Conservation (phyloP, 2,113 vertebrate genomes). For the Corapipo altera region DNA sequence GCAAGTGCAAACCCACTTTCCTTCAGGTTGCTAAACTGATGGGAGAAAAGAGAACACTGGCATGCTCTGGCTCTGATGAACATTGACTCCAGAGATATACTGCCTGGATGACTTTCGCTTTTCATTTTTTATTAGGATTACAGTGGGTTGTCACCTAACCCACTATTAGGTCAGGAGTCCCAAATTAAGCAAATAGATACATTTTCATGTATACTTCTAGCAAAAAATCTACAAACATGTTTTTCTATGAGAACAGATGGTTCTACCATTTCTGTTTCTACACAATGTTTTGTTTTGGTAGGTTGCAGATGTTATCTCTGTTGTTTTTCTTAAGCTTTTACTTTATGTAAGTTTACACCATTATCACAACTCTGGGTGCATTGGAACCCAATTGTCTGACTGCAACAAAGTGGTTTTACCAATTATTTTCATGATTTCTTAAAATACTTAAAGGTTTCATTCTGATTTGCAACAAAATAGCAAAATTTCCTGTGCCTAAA, state of each 20-base stretch:
- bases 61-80: neutral
- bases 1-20: neutral
- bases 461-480: neutral
- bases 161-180: neutral
- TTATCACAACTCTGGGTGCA: neutral
- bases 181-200: neutral
- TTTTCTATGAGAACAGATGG: neutral
- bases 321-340: neutral
- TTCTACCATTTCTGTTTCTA: neutral
- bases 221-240: neutral
- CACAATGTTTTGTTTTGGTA: neutral
- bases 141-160: neutral
- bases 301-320: neutral
- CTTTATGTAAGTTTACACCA: slow-evolving; percentile 1
- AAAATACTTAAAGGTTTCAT: neutral
- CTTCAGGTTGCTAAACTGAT: neutral
- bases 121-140: neutral
- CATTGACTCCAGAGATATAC: neutral
- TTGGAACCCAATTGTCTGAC: neutral
- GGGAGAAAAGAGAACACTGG: neutral
- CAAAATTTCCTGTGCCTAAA: neutral
- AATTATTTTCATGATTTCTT: neutral
- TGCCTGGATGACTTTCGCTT: neutral
- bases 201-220: neutral
- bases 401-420: neutral